Evolutionary conservation across 2,797 vertebrate species (phyloP), one percentile per base, ranked within the genome.

Genomic region (Morus bassanus): DNA sequence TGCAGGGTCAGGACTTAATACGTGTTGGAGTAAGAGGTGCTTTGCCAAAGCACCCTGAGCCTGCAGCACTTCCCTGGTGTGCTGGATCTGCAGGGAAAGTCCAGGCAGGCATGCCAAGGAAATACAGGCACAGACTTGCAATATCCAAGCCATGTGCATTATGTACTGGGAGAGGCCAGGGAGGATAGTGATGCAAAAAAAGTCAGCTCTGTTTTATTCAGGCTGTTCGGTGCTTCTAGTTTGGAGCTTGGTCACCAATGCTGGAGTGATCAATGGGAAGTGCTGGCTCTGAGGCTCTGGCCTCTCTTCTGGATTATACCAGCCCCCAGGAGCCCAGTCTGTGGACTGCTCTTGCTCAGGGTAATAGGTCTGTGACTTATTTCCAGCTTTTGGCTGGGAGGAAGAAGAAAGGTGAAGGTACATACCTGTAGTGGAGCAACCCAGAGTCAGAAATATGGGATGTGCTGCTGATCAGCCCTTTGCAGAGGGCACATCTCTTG

Each of bases 301-400:
- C 69, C 83, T 88, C 35, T 57, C 57, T 80, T 48, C 48, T 59
- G 27, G 12, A n/a, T 56, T 88, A 75, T 31, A 60, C 39, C 57
- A 92, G 48, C 41, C n/a, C 16, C 7, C 30, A 59, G 39, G 31
- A 80, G 60, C 57, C n/a, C n/a, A 50, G 65, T 13, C 33, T 0
- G 0, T 50, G 41, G 13, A 11, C 28, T 60, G 35, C n/a, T 46
- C 25, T 81, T 72, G 61, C 27, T 21, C 21, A 31, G 37, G 7
- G 9, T 45, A 4, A 10, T 88, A 48, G 19, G 1, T 89, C 89
- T 53, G 35, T 78, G 76, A 69, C 48, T 81, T 87, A 54, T 70
- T 84, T 96, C 74, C 81, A 91, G 5, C 75, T 59, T 95, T 91
- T 79, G 83, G 57, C 85, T 95, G 33, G 18, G 23, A 80, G 93